Percentiles rank a stretch among this genome's conserved stretches.
Conservation (phyloP, 2,888 invertebrate genomes). For the Xestia xanthographa region DNA sequence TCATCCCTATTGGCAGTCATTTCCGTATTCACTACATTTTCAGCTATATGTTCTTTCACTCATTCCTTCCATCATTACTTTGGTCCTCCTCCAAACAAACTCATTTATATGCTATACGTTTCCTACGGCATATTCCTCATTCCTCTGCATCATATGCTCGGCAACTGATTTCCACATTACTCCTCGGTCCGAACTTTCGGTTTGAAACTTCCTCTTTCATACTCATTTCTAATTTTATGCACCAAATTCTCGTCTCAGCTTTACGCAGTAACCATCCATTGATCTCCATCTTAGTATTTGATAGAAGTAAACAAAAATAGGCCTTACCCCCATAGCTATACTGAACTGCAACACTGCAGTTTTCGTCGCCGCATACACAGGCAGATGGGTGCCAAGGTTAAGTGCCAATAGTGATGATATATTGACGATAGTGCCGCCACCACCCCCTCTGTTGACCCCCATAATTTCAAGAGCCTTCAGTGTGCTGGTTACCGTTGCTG, state of each 20-base stretch:
- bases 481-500: slow-evolving; percentile 83
- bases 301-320: not conserved
- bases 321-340: slow-evolving; percentile 82
- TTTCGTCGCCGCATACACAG: slow-evolving; percentile 85
- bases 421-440: slow-evolving; percentile 82
- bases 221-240: not conserved
- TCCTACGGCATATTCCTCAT: not conserved
- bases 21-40: too few species aligned
- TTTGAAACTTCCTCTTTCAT: not conserved
- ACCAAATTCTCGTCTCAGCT: not conserved
- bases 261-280: not conserved
- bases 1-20: not conserved
- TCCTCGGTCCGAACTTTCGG: not conserved
- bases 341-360: slow-evolving; percentile 85
- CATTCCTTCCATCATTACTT: not conserved
- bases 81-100: not conserved
- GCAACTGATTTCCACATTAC: not conserved
- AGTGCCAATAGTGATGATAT: slow-evolving; percentile 84
- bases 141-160: not conserved
- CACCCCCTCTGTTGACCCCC: slow-evolving; percentile 79
- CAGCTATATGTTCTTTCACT: not conserved
- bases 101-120: not conserved
- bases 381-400: slow-evolving; percentile 74
- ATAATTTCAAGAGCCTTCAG: slow-evolving; percentile 80
- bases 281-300: not conserved